phyloP scores from a whole-genome alignment of 2,797 vertebrate genomes.

The Fundulus diaphanus region DNA sequence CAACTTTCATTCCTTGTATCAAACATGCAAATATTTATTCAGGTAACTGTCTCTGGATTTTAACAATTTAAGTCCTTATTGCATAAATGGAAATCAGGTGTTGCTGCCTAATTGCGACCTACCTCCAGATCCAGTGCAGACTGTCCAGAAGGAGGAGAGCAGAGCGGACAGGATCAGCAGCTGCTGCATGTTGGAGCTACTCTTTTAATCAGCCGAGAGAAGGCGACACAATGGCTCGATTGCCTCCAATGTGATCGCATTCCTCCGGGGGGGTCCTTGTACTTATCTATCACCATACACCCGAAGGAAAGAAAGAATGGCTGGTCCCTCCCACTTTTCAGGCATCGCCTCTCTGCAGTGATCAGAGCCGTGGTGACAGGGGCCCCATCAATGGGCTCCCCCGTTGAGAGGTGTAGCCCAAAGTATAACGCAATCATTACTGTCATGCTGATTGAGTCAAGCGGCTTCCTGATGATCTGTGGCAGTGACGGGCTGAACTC shows the following conservation, averaged over 20 bases:
- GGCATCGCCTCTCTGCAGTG: slow-evolving; percentile 48
- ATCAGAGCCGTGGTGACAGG: slow-evolving; percentile 12
- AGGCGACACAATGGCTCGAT: slow-evolving; percentile 46
- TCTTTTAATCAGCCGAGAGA: slow-evolving; percentile 29
- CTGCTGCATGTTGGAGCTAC: slow-evolving; percentile 70
- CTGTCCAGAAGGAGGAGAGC: slow-evolving; percentile 59
- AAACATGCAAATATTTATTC: neutral
- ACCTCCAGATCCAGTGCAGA: slow-evolving; percentile 66
- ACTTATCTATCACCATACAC: slow-evolving; percentile 75
- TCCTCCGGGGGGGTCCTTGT: slow-evolving; percentile 68
- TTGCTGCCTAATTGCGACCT: slow-evolving; percentile 42
- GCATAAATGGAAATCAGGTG: neutral
- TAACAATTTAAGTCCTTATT: neutral
- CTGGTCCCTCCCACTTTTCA: slow-evolving; percentile 73
- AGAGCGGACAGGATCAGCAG: slow-evolving; percentile 58
- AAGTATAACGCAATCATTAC: neutral
- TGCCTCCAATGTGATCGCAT: slow-evolving; percentile 68
- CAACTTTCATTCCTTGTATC: neutral
- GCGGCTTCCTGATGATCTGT: neutral
- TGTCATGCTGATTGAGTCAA: slow-evolving; percentile 3
- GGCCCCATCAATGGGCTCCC: slow-evolving; percentile 35
- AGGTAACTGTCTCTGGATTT: neutral
- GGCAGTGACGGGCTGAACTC: neutral
- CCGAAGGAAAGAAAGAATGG: slow-evolving; percentile 55
- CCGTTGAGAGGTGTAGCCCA: neutral